Base-by-base conservation (phyloP, 2,888 invertebrate genomes). In the Aradus depressus region DNA sequence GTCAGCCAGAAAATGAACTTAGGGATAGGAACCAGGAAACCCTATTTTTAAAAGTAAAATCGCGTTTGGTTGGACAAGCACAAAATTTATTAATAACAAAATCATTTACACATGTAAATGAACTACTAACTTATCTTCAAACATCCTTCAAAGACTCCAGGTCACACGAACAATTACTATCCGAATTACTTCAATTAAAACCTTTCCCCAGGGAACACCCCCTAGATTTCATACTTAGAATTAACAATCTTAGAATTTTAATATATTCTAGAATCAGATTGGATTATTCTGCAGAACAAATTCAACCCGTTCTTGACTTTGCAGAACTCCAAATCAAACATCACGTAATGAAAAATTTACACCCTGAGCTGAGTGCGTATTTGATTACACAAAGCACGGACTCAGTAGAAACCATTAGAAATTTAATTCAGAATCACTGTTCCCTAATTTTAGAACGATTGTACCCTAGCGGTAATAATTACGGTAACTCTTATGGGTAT, bases 281-380 rank as follows among this genome's bases (percentile, higher is more conserved):
- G 16, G 23, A 41, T 3, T 23, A 41, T 3, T n/a, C n/a, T n/a
- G n/a, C n/a, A n/a, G n/a, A n/a, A n/a, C n/a, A n/a, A n/a, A n/a
- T n/a, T n/a, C n/a, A n/a, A 28, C 6, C 12, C 12, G 10, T 28
- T 10, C 6, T 28, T 8, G 10, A 28, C 6, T 28, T 8, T 12
- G 25, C 22, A 23, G 41, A 41, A 3, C 1, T 16, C 4, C 25
- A 41, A 23, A 41, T 41, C 2, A 23, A 23, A 10, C n/a, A 25
- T 16, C 41, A 25, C 22, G 12, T 41, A 14, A 3, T 21, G 12
- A 12, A 3, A 2, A 12, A 16, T n/a, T 2, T 42, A 12, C 41
- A 41, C n/a, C 41, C 41, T 4, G 25, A 41, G 8, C 23, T 41
- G 3, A 25, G 41, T 41, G 41, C 22, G 16, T 41, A 25, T 21